These are phyloP conservation scores for Noctilio leporinus DNA, from an alignment of 2,113 vertebrate genomes.

Conservation along the genomic window DNA sequence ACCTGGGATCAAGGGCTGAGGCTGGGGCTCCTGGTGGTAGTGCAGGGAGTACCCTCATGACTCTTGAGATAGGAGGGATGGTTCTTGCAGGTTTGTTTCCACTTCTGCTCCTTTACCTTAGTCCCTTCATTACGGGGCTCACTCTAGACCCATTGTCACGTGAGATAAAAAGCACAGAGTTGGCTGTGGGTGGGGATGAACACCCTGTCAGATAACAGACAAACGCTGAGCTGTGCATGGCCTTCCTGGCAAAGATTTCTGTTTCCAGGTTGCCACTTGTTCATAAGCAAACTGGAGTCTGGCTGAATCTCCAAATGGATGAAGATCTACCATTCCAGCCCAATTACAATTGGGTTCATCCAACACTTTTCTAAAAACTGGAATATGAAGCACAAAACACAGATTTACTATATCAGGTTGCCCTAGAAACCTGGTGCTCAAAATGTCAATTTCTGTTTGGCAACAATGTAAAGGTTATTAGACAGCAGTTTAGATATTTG, in stretches of 20 bases:
- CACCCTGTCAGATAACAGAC: not conserved
- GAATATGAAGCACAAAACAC: not conserved
- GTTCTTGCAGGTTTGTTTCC: not conserved
- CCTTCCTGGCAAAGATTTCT: not conserved
- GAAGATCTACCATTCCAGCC: not conserved
- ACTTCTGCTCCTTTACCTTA: not conserved
- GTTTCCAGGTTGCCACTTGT: not conserved
- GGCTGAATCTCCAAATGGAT: not conserved
- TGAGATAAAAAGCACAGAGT: not conserved
- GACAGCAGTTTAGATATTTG: not conserved
- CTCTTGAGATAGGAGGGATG: too few species aligned
- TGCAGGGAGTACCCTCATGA: accelerated
- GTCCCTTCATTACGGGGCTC: not conserved
- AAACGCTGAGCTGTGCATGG: not conserved
- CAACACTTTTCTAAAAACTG: not conserved
- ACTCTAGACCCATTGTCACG: not conserved
- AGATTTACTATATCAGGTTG: not conserved
- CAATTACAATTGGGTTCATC: not conserved
- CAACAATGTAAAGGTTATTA: not conserved
- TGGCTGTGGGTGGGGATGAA: not conserved
- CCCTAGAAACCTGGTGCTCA: not conserved
- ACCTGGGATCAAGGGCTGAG: not conserved
- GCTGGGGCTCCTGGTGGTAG: not conserved
- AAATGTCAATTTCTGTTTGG: not conserved
- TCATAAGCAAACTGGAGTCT: not conserved